Evolutionary conservation across 2,113 vertebrate genomes (phyloP), one percentile per base, ranked within the genome.

Genomic region (Peromyscus polionotus): DNA sequence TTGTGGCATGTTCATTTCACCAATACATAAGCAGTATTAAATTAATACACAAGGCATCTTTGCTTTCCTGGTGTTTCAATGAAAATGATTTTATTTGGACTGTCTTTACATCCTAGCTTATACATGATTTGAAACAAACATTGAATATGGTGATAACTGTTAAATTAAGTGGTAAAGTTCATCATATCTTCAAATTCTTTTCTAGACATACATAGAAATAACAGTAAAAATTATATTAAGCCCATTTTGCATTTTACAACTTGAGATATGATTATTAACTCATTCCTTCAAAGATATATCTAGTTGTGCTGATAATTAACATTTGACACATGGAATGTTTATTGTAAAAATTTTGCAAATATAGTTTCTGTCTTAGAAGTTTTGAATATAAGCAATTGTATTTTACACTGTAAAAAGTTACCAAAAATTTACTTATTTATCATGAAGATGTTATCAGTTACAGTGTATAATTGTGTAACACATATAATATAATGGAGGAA

Each of bases 341-440:
- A 19, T 57, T 80, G 57, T 88, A 51, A 91, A 92, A 57, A 88
- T 42, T 63, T 91, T 81, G 39, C 77, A 1, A 68, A 48, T 81
- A 31, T 81, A 72, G 42, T 94, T 95, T 88, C 28, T 89, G 67
- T 73, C 26, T 73, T 77, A 65, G 48, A 93, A 90, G 87, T 79
- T 79, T 90, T 13, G 17, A 3, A 75, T 61, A 70, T 79, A 88
- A 75, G 20, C n/a, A 90, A 88, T 95, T 72, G 89, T 79, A 93
- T 79, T 95, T 93, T 84, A 65, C 4, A 83, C 5, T 42, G 12
- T 10, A 42, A 63, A 42, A 8, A 93, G 4, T 59, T 93, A 14
- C 2, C 7, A 51, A 31, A n/a, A 91, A 90, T 94, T 89, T 75
- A 86, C 83, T 94, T 85, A 86, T 48, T 95, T 97, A 73, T 94